Percentiles rank a stretch among this genome's conserved stretches.
These are phyloP conservation scores for Muscicapa comitata DNA, from an alignment of 2,797 vertebrate species.

Conservation along the genomic window DNA sequence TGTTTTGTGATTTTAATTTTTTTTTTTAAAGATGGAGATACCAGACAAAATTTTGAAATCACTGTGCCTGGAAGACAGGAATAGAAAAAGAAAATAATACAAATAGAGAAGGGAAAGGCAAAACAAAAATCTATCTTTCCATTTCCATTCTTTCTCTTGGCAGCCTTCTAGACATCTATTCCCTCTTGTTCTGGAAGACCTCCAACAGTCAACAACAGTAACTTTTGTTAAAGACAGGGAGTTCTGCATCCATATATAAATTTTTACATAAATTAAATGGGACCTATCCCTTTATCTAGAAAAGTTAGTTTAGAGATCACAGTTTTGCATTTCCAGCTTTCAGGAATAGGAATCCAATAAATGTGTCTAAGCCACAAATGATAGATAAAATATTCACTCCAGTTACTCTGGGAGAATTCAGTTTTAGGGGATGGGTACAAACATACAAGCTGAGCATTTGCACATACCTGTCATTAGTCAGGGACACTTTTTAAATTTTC, in stretches of 20 bases:
- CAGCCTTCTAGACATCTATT: conserved; percentile 27
- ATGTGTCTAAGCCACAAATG: neutral
- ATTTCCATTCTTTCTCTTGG: neutral
- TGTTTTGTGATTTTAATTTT: neutral
- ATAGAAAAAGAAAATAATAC: neutral
- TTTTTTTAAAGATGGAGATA: neutral
- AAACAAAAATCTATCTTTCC: neutral
- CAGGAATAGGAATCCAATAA: neutral
- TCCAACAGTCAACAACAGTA: conserved; percentile 36
- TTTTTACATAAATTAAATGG: neutral
- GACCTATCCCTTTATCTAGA: neutral
- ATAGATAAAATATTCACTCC: neutral
- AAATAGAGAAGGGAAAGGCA: no score
- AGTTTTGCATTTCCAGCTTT: neutral
- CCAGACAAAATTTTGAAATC: conserved; percentile 11
- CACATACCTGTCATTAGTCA: neutral
- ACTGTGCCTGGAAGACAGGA: neutral
- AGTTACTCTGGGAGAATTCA: neutral
- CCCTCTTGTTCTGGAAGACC: neutral
- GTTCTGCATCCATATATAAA: conserved; percentile 17
- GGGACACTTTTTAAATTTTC: neutral
- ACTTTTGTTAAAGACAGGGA: conserved; percentile 27
- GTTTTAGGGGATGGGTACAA: neutral
- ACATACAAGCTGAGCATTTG: neutral
- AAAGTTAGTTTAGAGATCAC: neutral